Conservation (phyloP, 2,797 vertebrate genomes). For the Pangasius macronema region DNA sequence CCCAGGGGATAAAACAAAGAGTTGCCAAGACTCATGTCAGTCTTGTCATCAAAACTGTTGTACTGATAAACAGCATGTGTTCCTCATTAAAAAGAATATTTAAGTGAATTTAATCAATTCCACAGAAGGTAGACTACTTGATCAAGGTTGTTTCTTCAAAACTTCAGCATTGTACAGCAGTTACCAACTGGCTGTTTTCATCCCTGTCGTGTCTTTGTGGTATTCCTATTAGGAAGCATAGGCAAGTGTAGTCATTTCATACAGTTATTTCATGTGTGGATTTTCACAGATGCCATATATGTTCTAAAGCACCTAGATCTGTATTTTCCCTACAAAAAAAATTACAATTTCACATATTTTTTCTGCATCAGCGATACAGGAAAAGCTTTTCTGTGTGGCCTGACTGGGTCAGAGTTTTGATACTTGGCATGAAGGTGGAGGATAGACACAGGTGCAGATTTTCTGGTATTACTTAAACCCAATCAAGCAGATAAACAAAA, state of each 20-base stretch:
- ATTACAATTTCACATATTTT: background rate
- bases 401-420: background rate
- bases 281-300: background rate
- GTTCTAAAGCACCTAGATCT: background rate
- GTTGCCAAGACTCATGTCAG: background rate
- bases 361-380: background rate
- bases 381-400: background rate
- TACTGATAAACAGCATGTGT: conserved; percentile 6
- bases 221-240: background rate
- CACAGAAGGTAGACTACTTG: background rate
- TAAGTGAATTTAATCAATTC: background rate
- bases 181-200: background rate
- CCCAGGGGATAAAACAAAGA: background rate
- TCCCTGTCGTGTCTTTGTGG: background rate
- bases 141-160: background rate
- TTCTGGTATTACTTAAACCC: background rate
- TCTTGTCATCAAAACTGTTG: background rate
- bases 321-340: background rate
- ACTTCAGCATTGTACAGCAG: background rate
- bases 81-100: conserved; percentile 14
- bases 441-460: background rate
- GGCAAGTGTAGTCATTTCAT: background rate
- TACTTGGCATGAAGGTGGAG: background rate
- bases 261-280: background rate
- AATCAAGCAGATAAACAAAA: background rate